Conservation (phyloP, 2,888 invertebrate genomes). For the Ochropleura plecta region DNA sequence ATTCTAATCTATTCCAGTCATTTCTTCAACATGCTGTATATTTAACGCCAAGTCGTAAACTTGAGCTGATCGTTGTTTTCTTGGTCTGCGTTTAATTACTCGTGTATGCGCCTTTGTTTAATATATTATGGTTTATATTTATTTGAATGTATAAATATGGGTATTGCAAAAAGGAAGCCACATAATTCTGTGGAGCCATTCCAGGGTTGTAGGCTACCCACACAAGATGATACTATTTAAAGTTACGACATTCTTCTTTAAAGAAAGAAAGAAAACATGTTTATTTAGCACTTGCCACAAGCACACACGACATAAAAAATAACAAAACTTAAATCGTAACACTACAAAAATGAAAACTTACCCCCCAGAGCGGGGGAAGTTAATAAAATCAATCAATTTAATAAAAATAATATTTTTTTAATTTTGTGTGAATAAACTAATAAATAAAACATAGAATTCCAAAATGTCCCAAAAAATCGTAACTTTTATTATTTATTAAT, state of each 20-base stretch:
- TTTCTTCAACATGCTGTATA: not conserved
- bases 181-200: not conserved
- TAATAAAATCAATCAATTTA: too few species aligned
- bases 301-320: too few species aligned
- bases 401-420: too few species aligned
- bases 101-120: conserved; percentile 4
- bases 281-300: too few species aligned
- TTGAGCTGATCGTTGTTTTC: conserved; percentile 23
- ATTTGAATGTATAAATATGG: not conserved
- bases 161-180: conserved; percentile 15
- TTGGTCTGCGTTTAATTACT: conserved; percentile 20
- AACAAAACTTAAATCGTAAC: too few species aligned
- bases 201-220: not conserved
- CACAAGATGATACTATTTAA: conserved; percentile 4
- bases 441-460: not conserved
- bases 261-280: too few species aligned
- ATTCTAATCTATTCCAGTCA: too few species aligned
- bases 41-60: conserved; percentile 38
- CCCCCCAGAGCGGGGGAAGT: too few species aligned
- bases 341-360: too few species aligned
- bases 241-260: too few species aligned
- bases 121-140: not conserved
- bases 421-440: too few species aligned
- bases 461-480: not conserved
- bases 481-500: too few species aligned